A percentile compares a stretch with the other conserved stretches of the same genome.
Conservation (phyloP, 1,140 invertebrate species). For the Drosophila subpulchrella region DNA sequence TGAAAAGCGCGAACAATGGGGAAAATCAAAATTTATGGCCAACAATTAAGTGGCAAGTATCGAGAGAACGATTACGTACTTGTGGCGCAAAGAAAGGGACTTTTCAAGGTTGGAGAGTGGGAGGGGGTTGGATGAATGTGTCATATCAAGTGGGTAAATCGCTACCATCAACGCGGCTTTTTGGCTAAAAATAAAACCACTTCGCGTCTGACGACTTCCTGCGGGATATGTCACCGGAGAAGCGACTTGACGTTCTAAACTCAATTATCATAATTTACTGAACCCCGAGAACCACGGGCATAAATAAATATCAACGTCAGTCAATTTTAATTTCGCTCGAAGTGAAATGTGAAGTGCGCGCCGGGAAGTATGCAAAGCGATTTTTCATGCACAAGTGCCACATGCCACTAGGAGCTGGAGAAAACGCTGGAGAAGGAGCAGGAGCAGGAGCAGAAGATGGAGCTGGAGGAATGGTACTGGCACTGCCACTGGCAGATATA, state of each 20-base stretch:
- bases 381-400: conserved; percentile 72
- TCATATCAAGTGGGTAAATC: conserved; percentile 36
- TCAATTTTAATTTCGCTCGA: conserved; percentile 75
- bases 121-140: neutral
- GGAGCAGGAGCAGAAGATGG: conserved; percentile 7
- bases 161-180: conserved; percentile 29
- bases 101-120: neutral
- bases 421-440: neutral
- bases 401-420: conserved; percentile 10
- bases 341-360: conserved; percentile 77
- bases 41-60: conserved; percentile 62
- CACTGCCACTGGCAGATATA: conserved; percentile 8
- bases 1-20: conserved; percentile 42
- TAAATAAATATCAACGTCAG: conserved; percentile 76
- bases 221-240: neutral
- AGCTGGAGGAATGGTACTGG: neutral
- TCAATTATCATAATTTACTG: conserved; percentile 52
- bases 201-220: neutral
- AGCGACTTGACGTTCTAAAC: conserved; percentile 27
- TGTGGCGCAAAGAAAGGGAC: conserved; percentile 9
- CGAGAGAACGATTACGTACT: conserved; percentile 53
- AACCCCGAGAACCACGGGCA: conserved; percentile 6
- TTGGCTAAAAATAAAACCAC: conserved; percentile 23
- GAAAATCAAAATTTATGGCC: conserved; percentile 67
- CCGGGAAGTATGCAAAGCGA: conserved; percentile 70